Evolutionary conservation across 1,140 invertebrate genomes (phyloP), one percentile per base, ranked within the genome.

Genomic region (Lepeophtheirus salmonis): DNA sequence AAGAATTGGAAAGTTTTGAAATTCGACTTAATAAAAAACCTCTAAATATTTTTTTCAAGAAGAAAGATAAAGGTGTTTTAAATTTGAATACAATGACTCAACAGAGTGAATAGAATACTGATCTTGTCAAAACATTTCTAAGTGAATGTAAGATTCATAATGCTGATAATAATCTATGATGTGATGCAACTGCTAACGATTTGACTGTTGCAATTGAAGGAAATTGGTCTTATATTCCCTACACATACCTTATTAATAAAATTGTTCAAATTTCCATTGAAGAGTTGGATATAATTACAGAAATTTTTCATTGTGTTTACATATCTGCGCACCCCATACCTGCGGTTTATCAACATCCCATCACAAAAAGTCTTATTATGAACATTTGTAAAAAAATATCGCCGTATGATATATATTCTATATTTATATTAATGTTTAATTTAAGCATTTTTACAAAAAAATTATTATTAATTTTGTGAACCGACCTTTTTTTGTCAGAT

Each of bases 291-390:
- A 83, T 99, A 51, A 97, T 99, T 70, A 97, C 97, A 73, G 94
- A 94, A 77, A 94, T 99, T 70, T 95, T 96, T 2, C 95, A 99
- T 71, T 95, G 89, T 70, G 92, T 99, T 13, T 96, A 96, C 0
- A 97, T 99, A 64, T 98, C 94, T 58, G 96, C 96, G 56, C 95
- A 99, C 77, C 94, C 99, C 71, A 89, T n/a, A n/a, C n/a, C n/a
- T n/a, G n/a, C n/a, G n/a, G n/a, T n/a, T n/a, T n/a, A n/a, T n/a
- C n/a, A n/a, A n/a, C n/a, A n/a, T n/a, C n/a, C n/a, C n/a, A n/a
- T n/a, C n/a, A n/a, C n/a, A n/a, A n/a, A n/a, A n/a, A n/a, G n/a
- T n/a, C n/a, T n/a, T n/a, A n/a, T n/a, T n/a, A n/a, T n/a, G n/a
- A n/a, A n/a, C n/a, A n/a, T n/a, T n/a, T n/a, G n/a, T n/a, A n/a